Evolutionary conservation across 2,888 invertebrate genomes (phyloP), one percentile per base, ranked within the genome.

Genomic region (Campoplex nolae): DNA sequence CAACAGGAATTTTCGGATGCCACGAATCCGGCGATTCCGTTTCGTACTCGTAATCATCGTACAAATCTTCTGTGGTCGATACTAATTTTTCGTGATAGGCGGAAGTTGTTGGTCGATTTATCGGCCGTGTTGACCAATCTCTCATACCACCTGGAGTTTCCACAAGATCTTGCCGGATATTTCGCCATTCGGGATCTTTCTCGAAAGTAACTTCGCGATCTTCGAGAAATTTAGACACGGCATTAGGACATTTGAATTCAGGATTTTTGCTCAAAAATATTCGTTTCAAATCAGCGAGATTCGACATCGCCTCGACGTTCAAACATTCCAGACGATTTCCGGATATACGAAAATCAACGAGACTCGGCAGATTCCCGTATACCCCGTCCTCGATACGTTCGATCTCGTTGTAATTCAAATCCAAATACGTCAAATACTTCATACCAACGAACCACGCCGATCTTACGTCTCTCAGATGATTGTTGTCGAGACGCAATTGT

Each of bases 251-350:
- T 68, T 91, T 91, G 77, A 94, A 93, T 0, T 92, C 85, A 0
- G 92, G 88, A 85, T 94, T 94, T 11, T 93, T 92, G 11, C 88
- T 91, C 35, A 94, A 45, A 58, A 92, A 92, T 2, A 94, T 90
- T 35, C 92, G 84, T 62, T 89, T 90, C 11, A 94, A 88, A 28
- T 90, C 88, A 1, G 23, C 56, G 13, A 94, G 62, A 0, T 88
- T 80, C 6, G 92, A 85, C 88, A 94, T 88, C 0, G 89, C 92
- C 3, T 90, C 88, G 3, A 93, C 65, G 51, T 93, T 93, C 18
- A 94, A 58, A 38, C 94, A 94, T 58, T 91, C 87, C 4, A 94
- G 85, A n/a, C 85, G 90, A 86, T 94, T 94, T 9, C 94, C 94
- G 1, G 94, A 93, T 13, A 94, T 84, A 16, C 94, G 89, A 2